Evolutionary conservation across 1,140 invertebrate genomes (phyloP).

Genomic region (Caenorhabditis latens): DNA sequence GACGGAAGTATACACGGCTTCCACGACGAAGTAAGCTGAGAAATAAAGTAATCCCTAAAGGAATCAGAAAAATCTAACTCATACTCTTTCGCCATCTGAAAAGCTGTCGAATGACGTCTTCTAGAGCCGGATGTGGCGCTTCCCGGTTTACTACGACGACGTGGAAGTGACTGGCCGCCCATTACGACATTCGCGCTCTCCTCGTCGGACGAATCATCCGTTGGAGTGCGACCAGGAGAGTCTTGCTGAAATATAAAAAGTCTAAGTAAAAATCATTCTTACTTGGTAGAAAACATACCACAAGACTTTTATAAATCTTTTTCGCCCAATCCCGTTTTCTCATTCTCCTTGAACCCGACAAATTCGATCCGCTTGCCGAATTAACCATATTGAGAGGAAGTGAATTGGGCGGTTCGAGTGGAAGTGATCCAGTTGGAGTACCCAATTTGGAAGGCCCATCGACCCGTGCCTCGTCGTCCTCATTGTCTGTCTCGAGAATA

Average conservation of each 20-base stretch:
- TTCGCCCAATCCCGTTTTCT: slow-evolving; percentile 65
- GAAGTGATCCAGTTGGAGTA: neutral
- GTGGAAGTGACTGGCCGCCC: slow-evolving; percentile 1
- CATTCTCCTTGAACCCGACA: slow-evolving; percentile 51
- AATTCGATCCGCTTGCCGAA: slow-evolving; percentile 23
- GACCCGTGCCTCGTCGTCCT: slow-evolving; percentile 11
- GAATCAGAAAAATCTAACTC: slow-evolving; percentile 32
- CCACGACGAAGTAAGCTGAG: slow-evolving; percentile 67
- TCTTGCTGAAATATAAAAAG: slow-evolving; percentile 34
- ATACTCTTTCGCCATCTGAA: slow-evolving; percentile 70
- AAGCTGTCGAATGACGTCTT: slow-evolving; percentile 70
- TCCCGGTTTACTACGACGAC: neutral
- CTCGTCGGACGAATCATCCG: slow-evolving; percentile 49
- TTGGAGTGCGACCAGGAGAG: slow-evolving; percentile 35
- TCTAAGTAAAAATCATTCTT: neutral
- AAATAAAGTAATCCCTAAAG: slow-evolving; percentile 22
- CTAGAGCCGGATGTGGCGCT: neutral
- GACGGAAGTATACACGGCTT: slow-evolving; percentile 68
- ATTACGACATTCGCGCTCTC: slow-evolving; percentile 28
- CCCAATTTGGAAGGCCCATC: neutral
- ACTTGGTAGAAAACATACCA: slow-evolving; percentile 21
- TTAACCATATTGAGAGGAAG: neutral
- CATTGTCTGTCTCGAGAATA: slow-evolving; percentile 55
- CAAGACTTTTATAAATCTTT: slow-evolving; percentile 60
- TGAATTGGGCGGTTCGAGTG: slow-evolving; percentile 10